phyloP scores from a whole-genome alignment of 2,113 vertebrate species.

The Leptocoma aspasia region DNA sequence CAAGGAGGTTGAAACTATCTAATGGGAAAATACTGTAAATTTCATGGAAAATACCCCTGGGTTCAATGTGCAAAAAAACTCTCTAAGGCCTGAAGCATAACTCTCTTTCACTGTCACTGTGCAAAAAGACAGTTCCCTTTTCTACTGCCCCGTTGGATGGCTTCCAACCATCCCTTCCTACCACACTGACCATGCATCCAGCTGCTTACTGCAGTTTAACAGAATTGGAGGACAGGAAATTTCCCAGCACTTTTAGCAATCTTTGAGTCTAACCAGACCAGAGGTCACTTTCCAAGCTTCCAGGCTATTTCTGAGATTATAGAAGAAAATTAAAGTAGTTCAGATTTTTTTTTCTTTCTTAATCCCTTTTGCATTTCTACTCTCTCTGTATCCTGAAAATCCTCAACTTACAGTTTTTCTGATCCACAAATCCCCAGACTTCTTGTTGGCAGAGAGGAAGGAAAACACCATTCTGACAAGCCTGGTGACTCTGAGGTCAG shows the following conservation, averaged over 20 bases:
- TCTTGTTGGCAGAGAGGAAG: background rate
- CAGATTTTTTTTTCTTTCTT: background rate
- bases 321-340: background rate
- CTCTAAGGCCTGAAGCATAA: background rate
- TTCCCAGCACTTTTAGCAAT: background rate
- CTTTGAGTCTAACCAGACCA: background rate
- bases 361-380: background rate
- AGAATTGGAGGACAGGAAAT: background rate
- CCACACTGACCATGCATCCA: background rate
- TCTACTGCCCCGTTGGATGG: background rate
- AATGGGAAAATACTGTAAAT: background rate
- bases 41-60: background rate
- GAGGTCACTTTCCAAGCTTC: background rate
- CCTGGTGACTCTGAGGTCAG: background rate
- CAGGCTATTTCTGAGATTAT: background rate
- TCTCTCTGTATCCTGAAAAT: background rate
- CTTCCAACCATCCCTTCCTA: background rate
- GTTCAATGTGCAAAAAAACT: background rate
- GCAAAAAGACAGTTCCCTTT: background rate
- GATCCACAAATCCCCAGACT: background rate
- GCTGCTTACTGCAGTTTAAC: background rate
- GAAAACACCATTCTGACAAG: background rate
- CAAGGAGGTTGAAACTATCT: background rate
- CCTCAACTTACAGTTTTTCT: background rate
- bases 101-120: background rate